Percentiles rank a stretch among this genome's conserved stretches.
Evolutionary conservation across 2,113 vertebrate species (phyloP).

Genomic region (Psilopsiagon aymara): DNA sequence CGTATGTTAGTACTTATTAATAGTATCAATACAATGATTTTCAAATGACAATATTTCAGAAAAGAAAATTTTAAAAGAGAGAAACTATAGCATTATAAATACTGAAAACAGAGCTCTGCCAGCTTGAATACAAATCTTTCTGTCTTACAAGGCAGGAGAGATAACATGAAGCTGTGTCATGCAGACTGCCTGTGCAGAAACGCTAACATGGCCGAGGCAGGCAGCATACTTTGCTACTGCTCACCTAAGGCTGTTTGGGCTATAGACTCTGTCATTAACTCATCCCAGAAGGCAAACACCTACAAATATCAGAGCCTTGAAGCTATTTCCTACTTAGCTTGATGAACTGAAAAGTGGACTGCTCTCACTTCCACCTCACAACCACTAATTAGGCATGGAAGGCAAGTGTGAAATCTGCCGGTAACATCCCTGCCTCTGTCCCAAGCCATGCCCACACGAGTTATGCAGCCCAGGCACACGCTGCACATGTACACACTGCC

Average conservation of each 20-base stretch:
- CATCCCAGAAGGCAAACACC: neutral
- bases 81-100: neutral
- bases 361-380: too few species aligned
- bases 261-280: neutral
- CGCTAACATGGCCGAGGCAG: neutral
- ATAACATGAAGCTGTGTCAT: neutral
- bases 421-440: rapidly evolving
- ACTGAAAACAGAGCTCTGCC: constrained; percentile 48
- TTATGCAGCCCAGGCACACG: rapidly evolving
- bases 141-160: neutral
- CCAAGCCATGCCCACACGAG: rapidly evolving
- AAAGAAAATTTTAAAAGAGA: constrained; percentile 21
- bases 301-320: neutral
- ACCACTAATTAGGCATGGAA: neutral
- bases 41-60: constrained; percentile 44
- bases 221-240: neutral
- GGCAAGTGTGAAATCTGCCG: neutral
- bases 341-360: rapidly evolving
- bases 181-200: neutral
- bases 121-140: neutral
- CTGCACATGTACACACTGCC: rapidly evolving
- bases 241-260: neutral
- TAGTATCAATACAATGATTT: constrained; percentile 33
- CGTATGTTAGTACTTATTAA: neutral
- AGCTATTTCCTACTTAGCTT: neutral